Percentiles rank a stretch among this genome's conserved stretches.
These are phyloP conservation scores for Caenorhabditis angaria DNA, from an alignment of 2,888 invertebrate species.

Conservation along the genomic window DNA sequence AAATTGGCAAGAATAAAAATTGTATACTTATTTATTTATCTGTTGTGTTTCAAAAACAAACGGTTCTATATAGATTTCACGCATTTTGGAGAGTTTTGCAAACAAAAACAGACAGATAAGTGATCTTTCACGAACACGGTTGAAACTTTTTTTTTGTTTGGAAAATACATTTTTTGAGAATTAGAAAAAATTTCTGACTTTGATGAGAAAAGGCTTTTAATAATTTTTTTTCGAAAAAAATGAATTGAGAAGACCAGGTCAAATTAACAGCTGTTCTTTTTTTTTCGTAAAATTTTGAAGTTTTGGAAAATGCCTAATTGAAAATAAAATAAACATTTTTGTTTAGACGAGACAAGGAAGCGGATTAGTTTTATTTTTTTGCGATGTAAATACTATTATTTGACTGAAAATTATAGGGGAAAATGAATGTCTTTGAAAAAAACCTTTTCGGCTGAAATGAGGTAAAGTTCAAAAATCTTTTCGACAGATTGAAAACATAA, in stretches of 20 bases:
- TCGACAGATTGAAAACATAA: too few relatives aligned
- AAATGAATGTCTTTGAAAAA: too few relatives aligned
- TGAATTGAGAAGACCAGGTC: background rate
- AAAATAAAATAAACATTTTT: background rate
- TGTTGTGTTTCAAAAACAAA: background rate
- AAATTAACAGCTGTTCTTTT: background rate
- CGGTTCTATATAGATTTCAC: background rate
- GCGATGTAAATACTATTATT: too few relatives aligned
- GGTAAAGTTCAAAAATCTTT: too few relatives aligned
- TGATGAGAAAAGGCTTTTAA: background rate
- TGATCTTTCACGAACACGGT: background rate
- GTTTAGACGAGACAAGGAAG: background rate
- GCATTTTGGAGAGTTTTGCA: background rate
- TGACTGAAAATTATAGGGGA: too few relatives aligned
- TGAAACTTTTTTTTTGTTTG: too few relatives aligned
- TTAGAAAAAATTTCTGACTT: too few relatives aligned
- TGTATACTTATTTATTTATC: background rate
- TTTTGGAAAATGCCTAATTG: too few relatives aligned
- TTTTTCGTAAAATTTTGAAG: background rate
- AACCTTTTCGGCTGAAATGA: too few relatives aligned
- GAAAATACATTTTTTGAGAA: too few relatives aligned
- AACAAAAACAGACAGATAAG: background rate
- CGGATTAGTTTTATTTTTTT: background rate
- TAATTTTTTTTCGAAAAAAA: background rate
- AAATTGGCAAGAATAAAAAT: too few relatives aligned